Conservation (phyloP, 2,113 vertebrate species). For the Indicator indicator region DNA sequence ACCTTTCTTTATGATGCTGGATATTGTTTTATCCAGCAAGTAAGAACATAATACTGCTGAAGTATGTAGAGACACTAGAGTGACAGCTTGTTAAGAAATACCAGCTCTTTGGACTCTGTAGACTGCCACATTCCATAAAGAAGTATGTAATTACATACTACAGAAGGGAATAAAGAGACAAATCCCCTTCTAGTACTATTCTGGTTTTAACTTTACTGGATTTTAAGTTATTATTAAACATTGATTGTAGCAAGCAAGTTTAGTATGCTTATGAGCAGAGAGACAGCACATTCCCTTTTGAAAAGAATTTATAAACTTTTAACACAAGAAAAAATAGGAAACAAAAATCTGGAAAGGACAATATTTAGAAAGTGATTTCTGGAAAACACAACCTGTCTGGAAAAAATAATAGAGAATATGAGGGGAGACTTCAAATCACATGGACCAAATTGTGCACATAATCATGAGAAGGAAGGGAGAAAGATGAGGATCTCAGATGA, state of each 20-base stretch:
- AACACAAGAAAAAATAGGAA: background rate
- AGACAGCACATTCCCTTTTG: background rate
- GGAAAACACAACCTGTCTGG: background rate
- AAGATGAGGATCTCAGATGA: background rate
- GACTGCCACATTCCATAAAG: background rate
- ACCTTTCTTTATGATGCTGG: background rate
- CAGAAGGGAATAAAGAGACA: background rate
- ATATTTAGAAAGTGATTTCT: background rate
- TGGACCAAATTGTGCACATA: background rate
- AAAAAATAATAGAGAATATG: background rate
- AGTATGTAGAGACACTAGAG: background rate
- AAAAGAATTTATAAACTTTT: background rate
- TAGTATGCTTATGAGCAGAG: background rate
- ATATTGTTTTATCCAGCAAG: background rate
- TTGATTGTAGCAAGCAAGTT: background rate
- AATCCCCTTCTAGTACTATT: conserved; percentile 5
- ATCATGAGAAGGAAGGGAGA: background rate
- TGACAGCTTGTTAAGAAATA: conserved; percentile 13
- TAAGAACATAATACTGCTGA: background rate
- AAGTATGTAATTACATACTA: background rate
- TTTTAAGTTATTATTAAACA: conserved; percentile 31
- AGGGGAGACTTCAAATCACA: background rate
- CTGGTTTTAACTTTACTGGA: background rate
- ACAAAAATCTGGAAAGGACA: background rate
- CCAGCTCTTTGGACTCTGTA: background rate